A percentile compares a stretch with the other conserved stretches of the same genome.
These are phyloP conservation scores for Stigmatopora nigra DNA, from an alignment of 2,113 vertebrate species.

Conservation along the genomic window DNA sequence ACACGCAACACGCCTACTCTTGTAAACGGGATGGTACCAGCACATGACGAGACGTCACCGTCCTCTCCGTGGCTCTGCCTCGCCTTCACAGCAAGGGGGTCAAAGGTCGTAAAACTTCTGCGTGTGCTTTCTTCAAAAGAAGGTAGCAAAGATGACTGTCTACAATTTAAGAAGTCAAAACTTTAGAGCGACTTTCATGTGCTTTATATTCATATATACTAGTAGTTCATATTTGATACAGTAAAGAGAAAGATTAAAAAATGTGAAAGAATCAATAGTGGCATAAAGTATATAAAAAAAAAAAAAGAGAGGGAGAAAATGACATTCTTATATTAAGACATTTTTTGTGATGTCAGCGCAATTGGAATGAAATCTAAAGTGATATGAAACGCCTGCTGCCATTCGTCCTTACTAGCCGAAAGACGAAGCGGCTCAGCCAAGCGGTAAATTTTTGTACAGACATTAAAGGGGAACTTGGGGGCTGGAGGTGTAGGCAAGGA, in stretches of 20 bases:
- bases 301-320: constrained; percentile 43
- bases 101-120: constrained; percentile 16
- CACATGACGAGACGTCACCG: background rate
- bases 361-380: constrained; percentile 61
- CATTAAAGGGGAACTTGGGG: constrained; percentile 19
- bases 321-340: constrained; percentile 71
- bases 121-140: constrained; percentile 46
- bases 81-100: constrained; percentile 42
- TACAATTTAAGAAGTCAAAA: constrained; percentile 33
- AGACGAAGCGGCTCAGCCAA: constrained; percentile 43
- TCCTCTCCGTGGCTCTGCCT: constrained; percentile 16
- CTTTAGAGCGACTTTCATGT: constrained; percentile 43
- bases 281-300: constrained; percentile 27
- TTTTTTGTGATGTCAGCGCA: constrained; percentile 65
- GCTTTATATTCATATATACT: constrained; percentile 48
- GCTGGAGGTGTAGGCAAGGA: background rate
- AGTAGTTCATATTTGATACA: constrained; percentile 32
- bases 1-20: constrained; percentile 27
- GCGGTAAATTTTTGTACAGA: constrained; percentile 36
- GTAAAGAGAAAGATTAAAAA: constrained; percentile 28
- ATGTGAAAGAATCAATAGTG: constrained; percentile 31
- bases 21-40: background rate
- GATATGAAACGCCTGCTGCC: constrained; percentile 56
- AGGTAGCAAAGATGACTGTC: constrained; percentile 5
- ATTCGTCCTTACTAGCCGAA: constrained; percentile 51